Percentiles rank a stretch among this genome's conserved stretches.
phyloP scores from a whole-genome alignment of 2,113 vertebrate species.

The Sula dactylatra region DNA sequence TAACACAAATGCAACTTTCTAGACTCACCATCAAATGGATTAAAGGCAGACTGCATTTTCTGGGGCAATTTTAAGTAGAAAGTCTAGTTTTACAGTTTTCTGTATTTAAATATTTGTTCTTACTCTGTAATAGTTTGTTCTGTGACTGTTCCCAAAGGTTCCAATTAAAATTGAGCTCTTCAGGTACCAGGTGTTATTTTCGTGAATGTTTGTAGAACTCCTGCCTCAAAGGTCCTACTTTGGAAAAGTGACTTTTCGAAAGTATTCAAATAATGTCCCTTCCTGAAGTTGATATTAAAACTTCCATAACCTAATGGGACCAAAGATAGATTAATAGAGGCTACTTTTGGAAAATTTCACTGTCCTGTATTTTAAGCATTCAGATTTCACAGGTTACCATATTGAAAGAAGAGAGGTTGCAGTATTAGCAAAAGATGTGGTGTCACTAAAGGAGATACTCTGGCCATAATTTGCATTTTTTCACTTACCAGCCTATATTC shows the following conservation, averaged over 20 bases:
- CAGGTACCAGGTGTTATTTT: not conserved
- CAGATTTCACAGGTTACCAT: not conserved
- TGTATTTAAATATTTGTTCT: not conserved
- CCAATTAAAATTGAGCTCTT: not conserved
- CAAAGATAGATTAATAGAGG: not conserved
- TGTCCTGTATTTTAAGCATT: not conserved
- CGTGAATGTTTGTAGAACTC: not conserved
- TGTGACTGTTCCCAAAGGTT: not conserved
- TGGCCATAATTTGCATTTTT: not conserved
- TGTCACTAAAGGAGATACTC: not conserved
- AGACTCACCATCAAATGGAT: not conserved
- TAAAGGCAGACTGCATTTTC: not conserved
- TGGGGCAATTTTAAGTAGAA: not conserved
- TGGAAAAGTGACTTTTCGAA: not conserved
- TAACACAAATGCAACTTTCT: not conserved
- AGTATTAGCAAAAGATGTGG: not conserved
- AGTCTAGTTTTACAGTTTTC: not conserved
- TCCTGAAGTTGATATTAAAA: not conserved
- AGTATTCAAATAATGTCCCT: not conserved
- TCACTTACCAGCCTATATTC: not conserved
- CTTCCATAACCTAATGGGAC: not conserved
- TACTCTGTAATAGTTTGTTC: not conserved
- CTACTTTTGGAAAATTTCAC: not conserved
- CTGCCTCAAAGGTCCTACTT: not conserved
- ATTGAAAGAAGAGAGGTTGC: not conserved